Conservation (phyloP, 2,888 invertebrate species). For the Drosophila subquinaria region DNA sequence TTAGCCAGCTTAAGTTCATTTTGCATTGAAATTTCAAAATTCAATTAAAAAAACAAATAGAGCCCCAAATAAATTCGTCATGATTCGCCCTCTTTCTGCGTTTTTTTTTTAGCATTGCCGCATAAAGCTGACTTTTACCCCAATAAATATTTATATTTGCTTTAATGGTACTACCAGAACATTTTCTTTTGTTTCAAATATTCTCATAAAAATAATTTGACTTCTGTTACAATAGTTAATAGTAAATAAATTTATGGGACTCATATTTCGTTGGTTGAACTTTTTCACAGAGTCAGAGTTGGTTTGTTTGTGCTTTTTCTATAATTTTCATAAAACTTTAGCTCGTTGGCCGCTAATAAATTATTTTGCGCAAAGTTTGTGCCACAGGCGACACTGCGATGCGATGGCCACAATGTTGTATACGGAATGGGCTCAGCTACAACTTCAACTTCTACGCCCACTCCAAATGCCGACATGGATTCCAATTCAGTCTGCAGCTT, state of each 20-base stretch:
- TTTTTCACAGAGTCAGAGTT: not conserved
- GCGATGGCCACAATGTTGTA: not conserved
- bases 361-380: conserved; percentile 9
- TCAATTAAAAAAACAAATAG: too few relatives aligned
- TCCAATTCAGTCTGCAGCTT: too few relatives aligned
- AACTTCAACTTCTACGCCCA: too few relatives aligned
- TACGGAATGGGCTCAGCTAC: too few relatives aligned
- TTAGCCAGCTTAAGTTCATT: too few relatives aligned
- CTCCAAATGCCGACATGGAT: too few relatives aligned
- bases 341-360: conserved; percentile 18
- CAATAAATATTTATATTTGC: not conserved
- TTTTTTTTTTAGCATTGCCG: too few relatives aligned
- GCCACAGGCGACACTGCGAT: conserved; percentile 5
- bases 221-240: not conserved
- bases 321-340: conserved; percentile 11
- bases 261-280: not conserved
- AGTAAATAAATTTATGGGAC: too few relatives aligned
- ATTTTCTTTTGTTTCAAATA: not conserved
- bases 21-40: too few relatives aligned
- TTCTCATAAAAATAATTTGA: not conserved
- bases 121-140: too few relatives aligned
- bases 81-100: too few relatives aligned
- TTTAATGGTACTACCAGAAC: not conserved
- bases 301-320: conserved; percentile 2
- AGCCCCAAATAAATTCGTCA: too few relatives aligned